Base-by-base conservation (phyloP, 2,113 vertebrate species). In the Pantherophis guttatus region DNA sequence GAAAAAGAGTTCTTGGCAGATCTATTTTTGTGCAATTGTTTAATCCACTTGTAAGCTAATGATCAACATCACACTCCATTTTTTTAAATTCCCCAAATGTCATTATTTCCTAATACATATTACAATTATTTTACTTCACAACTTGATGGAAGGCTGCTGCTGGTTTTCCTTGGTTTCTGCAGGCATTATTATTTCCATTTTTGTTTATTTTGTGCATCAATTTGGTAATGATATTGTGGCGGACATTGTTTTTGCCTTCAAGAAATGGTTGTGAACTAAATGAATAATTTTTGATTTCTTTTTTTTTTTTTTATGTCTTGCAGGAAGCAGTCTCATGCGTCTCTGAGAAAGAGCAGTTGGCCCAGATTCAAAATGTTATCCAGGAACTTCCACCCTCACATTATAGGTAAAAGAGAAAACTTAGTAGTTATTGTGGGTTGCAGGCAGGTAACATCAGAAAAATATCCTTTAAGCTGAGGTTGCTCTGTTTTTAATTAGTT, bases 301-400 rank as follows among this genome's bases (percentile, higher is more conserved):
- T 90, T 94, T 39, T 39, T 39, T 39, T 39, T 3, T 94, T 17
- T 19, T 5, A 3, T 33, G 5, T 96, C 93, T 90, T 12, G 0
- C 95, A 98, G 99, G 98, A 98, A 92, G 98, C 98, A 0, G 97
- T 98, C 92, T 98, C 97, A 0, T 97, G 97, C 93, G 98, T 98
- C 91, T 98, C 98, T 0, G 98, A 99, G 95, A 98, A 99, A 1
- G 98, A 99, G 94, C 98, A 98, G 92, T 95, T 99, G 95, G 95
- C 97, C 89, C 97, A 98, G 95, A 98, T 99, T 94, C 99, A 99
- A 95, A 98, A 97, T 96, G 98, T 98, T 97, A 98, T 99, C 97
- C 98, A 98, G 97, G 98, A 99, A 94, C 98, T 99, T 87, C 99
- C 99, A 3, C 97, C 96, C 4, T 96, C 99, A 1, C 99, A 99